Evolutionary conservation across 2,888 invertebrate genomes (phyloP).

Genomic region (Drosophila basisetae): DNA sequence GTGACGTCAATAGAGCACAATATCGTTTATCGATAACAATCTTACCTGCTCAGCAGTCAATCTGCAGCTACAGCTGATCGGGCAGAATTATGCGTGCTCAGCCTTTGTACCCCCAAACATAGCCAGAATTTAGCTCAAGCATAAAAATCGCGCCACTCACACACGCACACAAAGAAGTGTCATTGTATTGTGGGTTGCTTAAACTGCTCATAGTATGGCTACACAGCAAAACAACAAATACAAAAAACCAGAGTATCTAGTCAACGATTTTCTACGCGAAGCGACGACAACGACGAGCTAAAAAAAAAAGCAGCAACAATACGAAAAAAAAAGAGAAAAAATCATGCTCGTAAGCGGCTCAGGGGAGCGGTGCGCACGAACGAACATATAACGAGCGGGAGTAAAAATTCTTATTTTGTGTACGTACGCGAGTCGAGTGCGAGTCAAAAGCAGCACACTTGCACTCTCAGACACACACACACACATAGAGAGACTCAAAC

Average conservation of each 20-base stretch:
- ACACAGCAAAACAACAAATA: constrained; percentile 2
- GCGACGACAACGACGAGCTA: constrained; percentile 6
- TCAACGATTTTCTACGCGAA: constrained; percentile 27
- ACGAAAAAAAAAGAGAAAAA: constrained; percentile 23
- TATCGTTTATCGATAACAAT: constrained; percentile 43
- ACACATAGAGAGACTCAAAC: neutral
- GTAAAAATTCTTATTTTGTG: constrained; percentile 44
- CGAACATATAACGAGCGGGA: constrained; percentile 34
- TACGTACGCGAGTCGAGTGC: constrained; percentile 5
- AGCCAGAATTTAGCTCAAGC: constrained; percentile 10
- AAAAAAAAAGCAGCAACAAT: constrained; percentile 11
- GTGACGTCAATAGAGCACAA: constrained; percentile 19
- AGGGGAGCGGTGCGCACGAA: constrained; percentile 42
- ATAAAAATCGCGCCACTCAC: neutral
- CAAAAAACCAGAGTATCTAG: constrained; percentile 23
- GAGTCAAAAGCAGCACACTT: constrained; percentile 19
- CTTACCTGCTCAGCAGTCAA: neutral
- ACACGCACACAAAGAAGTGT: constrained; percentile 7
- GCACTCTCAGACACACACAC: constrained; percentile 1
- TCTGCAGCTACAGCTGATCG: constrained; percentile 34
- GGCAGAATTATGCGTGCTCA: constrained; percentile 12
- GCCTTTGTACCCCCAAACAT: constrained; percentile 20
- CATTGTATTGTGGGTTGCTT: neutral
- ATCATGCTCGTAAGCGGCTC: constrained; percentile 34
- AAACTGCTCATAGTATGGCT: constrained; percentile 15